These are phyloP conservation scores for Rallus limicola DNA, from an alignment of 2,113 vertebrate genomes.

Conservation along the genomic window DNA sequence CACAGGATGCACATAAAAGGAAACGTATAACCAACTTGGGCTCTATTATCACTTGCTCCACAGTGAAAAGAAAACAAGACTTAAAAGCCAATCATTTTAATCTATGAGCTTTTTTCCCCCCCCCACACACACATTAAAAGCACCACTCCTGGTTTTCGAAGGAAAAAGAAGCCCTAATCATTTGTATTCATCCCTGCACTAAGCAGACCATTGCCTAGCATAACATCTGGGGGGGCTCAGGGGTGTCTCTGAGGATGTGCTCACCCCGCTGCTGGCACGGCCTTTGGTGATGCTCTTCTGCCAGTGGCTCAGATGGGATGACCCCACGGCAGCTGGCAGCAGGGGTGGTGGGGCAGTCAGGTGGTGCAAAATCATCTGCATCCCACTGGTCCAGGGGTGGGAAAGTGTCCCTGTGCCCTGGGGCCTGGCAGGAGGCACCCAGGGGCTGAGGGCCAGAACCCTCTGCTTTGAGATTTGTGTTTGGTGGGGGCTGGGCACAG, in stretches of 20 bases:
- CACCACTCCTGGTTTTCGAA: not conserved
- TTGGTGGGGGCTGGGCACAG: not conserved
- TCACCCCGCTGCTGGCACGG: accelerated
- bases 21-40: not conserved
- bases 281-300: not conserved
- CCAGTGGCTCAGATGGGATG: accelerated
- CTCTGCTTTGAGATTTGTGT: not conserved
- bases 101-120: not conserved
- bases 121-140: not conserved
- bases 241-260: no score
- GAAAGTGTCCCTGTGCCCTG: accelerated
- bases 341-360: not conserved
- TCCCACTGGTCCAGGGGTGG: no score
- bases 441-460: accelerated
- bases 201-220: not conserved
- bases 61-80: not conserved
- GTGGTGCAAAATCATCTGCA: accelerated
- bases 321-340: not conserved
- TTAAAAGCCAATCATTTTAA: not conserved
- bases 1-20: not conserved
- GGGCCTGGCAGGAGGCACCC: not conserved
- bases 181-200: not conserved
- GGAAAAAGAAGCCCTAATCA: accelerated
- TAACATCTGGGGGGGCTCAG: accelerated
- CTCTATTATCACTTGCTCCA: not conserved